Percentiles rank a stretch among this genome's conserved stretches.
phyloP scores from a whole-genome alignment of 2,888 invertebrate species.

The Epirrhoe alternata region DNA sequence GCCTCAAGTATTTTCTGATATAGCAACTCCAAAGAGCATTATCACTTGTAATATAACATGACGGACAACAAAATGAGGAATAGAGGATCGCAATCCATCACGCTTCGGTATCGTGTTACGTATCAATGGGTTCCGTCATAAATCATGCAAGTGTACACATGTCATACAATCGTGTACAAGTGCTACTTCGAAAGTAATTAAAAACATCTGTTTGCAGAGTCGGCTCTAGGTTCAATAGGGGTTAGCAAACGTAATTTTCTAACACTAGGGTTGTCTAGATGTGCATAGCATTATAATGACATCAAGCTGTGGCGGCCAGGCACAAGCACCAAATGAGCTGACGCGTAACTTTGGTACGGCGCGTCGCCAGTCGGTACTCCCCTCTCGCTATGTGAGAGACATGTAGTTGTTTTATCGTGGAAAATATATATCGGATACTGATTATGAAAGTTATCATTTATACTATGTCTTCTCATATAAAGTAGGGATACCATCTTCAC shows the following conservation, averaged over 20 bases:
- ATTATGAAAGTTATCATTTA: too few species aligned
- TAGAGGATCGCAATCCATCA: slow-evolving; percentile 57
- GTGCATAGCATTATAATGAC: too few species aligned
- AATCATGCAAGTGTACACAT: slow-evolving; percentile 35
- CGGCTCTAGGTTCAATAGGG: slow-evolving; percentile 8
- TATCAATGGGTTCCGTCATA: slow-evolving; percentile 54
- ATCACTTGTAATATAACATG: slow-evolving; percentile 60
- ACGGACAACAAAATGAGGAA: slow-evolving; percentile 61
- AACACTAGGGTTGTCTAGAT: too few species aligned
- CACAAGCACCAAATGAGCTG: too few species aligned
- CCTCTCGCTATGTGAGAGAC: too few species aligned
- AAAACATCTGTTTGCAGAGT: slow-evolving; percentile 52
- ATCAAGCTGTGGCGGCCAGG: too few species aligned
- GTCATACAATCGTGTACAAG: slow-evolving; percentile 15
- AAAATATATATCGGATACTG: too few species aligned
- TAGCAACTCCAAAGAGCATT: slow-evolving; percentile 5
- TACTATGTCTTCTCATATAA: too few species aligned
- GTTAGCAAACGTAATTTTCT: not conserved
- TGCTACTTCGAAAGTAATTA: slow-evolving; percentile 52
- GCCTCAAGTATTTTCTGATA: not conserved
- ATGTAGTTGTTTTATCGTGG: too few species aligned
- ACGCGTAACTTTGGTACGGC: too few species aligned
- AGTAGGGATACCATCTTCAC: too few species aligned
- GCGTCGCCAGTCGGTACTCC: too few species aligned
- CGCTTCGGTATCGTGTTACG: slow-evolving; percentile 51